phyloP scores from a whole-genome alignment of 2,888 invertebrate species.

The Tipula helvola region DNA sequence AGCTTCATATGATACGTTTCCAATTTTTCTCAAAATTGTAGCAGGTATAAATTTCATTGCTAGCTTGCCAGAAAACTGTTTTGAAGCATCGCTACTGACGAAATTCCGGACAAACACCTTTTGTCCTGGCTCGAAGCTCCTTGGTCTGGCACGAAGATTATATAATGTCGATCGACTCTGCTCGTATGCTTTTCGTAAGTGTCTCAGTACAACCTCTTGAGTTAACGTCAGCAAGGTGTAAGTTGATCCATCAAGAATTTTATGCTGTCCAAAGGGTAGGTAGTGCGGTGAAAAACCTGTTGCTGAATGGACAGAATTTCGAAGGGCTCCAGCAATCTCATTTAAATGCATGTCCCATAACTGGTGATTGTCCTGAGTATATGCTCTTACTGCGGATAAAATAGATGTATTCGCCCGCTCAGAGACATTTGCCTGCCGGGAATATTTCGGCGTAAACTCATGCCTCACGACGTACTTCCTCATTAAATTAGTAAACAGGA shows the following conservation, averaged over 20 bases:
- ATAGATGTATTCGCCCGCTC: too few relatives aligned
- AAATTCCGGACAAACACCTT: not conserved
- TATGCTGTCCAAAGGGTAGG: not conserved
- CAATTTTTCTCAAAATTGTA: too few relatives aligned
- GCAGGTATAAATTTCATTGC: not conserved
- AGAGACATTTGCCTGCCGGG: too few relatives aligned
- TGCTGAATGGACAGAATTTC: too few relatives aligned
- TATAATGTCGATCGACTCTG: not conserved
- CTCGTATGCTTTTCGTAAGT: not conserved
- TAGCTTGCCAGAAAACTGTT: not conserved
- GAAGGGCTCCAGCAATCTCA: too few relatives aligned
- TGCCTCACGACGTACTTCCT: not conserved
- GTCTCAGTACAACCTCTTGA: not conserved
- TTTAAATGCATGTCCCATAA: too few relatives aligned
- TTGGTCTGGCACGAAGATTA: not conserved
- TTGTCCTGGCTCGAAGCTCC: not conserved
- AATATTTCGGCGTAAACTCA: too few relatives aligned
- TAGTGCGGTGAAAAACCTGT: not conserved
- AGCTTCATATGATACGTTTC: too few relatives aligned
- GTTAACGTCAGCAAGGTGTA: not conserved
- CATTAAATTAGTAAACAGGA: not conserved
- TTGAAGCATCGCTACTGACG: not conserved
- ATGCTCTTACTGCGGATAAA: too few relatives aligned
- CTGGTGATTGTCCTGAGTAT: too few relatives aligned
- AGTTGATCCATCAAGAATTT: not conserved